Evolutionary conservation across 2,888 invertebrate species (phyloP), one percentile per base, ranked within the genome.

Genomic region (Nasonia oneida): DNA sequence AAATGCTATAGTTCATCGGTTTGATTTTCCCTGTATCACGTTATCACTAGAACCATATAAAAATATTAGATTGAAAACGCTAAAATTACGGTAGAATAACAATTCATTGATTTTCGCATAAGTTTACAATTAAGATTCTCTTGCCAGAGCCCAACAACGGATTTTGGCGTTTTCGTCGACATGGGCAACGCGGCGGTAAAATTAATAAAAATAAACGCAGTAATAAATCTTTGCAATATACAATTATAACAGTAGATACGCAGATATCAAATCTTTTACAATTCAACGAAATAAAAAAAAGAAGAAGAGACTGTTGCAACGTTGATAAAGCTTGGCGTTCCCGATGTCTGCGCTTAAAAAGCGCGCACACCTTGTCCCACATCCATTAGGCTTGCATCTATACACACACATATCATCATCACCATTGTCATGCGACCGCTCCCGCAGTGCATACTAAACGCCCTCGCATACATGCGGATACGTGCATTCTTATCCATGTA

Each of bases 171-270:
- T 73, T 73, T 67, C 12, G 33, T 29, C 42, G 42, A 47, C 15
- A 42, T 37, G 37, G 73, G 12, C 39, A 42, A 39, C 15, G 23
- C n/a, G 39, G 39, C 14, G 1, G 23, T 42, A 73, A 73, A 73
- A 47, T 47, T 39, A 73, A 57, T 57, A 47, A 73, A 78, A 78
- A 71, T 37, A 78, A 83, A 61, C 57, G 23, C 73, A 83, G 23
- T n/a, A 53, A 83, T 78, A 83, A 83, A 78, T 50, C 78, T 83
- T 83, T 83, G 57, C 33, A 78, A 83, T 73, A 83, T 73, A 37
- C 37, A 78, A 74, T 73, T 67, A 37, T 37, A 79, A 79, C 79
- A 53, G 18, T 64, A 73, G 47, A 64, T 64, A 79, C 47, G 57
- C 29, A 79, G 73, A 15, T 42, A 42, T 67, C 5, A 78, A 71